Conservation (phyloP, 1,140 invertebrate genomes). For the Acromyrmex charruanus region DNA sequence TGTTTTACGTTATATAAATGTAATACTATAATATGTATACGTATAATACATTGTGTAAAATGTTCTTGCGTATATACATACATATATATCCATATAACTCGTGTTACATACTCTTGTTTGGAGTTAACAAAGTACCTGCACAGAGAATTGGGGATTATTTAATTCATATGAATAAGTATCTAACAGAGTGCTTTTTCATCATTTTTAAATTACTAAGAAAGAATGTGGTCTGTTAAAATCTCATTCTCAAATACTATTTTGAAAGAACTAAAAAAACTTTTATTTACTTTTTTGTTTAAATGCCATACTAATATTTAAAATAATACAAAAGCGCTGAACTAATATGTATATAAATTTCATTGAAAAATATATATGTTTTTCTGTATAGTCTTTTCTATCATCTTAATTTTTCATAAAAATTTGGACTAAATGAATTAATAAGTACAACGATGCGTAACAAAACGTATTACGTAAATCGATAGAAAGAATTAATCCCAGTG, state of each 20-base stretch:
- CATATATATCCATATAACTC: background rate
- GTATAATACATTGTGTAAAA: slow-evolving; percentile 16
- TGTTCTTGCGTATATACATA: background rate
- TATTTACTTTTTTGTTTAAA: background rate
- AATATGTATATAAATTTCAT: background rate
- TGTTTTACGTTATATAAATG: slow-evolving; percentile 23
- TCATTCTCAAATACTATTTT: background rate
- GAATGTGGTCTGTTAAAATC: background rate
- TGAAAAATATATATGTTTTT: background rate
- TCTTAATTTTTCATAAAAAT: background rate
- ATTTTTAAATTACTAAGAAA: background rate
- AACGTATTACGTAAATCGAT: background rate
- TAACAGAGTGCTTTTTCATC: background rate
- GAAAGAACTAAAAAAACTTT: background rate
- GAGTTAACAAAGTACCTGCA: background rate
- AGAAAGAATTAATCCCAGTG: slow-evolving; percentile 5
- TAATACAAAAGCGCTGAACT: background rate
- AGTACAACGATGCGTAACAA: background rate
- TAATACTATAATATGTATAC: slow-evolving; percentile 12
- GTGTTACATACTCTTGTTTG: slow-evolving; percentile 2
- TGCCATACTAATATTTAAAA: background rate
- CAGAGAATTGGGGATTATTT: background rate
- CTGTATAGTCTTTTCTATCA: background rate
- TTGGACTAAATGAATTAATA: background rate
- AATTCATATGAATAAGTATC: slow-evolving; percentile 3